A percentile compares a stretch with the other conserved stretches of the same genome.
These are phyloP conservation scores for Campylomormyrus tamandua DNA, from an alignment of 2,113 vertebrate species.

Conservation along the genomic window DNA sequence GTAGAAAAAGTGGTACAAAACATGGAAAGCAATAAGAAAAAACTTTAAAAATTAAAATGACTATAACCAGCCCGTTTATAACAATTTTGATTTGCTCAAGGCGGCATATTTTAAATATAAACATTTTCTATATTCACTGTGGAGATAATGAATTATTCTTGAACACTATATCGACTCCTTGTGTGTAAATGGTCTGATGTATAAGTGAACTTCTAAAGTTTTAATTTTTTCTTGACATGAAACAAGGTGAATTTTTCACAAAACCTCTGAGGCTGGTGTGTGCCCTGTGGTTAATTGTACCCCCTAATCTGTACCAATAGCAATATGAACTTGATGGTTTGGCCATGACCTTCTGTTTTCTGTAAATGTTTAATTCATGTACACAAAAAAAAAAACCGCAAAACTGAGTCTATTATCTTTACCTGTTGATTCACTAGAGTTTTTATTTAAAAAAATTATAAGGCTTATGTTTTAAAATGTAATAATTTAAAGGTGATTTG, in stretches of 20 bases:
- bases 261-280: background rate
- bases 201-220: background rate
- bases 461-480: background rate
- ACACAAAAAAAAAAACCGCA: background rate
- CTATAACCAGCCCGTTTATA: background rate
- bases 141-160: background rate
- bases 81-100: background rate
- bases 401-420: background rate
- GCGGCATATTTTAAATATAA: background rate
- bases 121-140: background rate
- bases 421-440: background rate
- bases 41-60: background rate
- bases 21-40: background rate
- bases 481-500: background rate
- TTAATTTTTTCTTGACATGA: background rate
- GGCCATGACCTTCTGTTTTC: background rate
- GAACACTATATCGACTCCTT: background rate
- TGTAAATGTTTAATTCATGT: background rate
- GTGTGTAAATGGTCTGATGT: background rate
- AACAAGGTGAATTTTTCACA: background rate
- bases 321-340: background rate
- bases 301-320: background rate
- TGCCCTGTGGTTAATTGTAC: background rate
- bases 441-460: background rate
- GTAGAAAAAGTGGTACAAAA: background rate